Evolutionary conservation across 2,113 vertebrate genomes (phyloP), one percentile per base, ranked within the genome.

Genomic region (Apistogramma diplotaenia): DNA sequence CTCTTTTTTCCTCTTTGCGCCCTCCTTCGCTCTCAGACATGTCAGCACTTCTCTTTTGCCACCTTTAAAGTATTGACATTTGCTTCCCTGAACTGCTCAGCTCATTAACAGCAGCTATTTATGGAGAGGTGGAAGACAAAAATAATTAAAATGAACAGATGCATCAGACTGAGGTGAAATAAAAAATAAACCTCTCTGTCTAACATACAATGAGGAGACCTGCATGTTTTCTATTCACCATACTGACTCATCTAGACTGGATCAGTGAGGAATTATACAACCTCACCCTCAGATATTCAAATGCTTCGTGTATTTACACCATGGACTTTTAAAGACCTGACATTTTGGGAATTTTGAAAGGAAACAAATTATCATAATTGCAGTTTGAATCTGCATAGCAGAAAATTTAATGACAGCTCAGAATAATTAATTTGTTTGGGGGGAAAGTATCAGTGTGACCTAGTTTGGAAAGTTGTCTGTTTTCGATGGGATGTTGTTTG

Each of bases 361-460:
- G 56, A 54, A 49, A 67, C 40, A 59, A 71, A 61, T 53, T 33
- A 73, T 54, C 40, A 46, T 62, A 81, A 73, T 77, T 86, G 6
- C 13, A 9, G 21, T 67, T 72, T 62, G 46, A 81, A 78, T 78
- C 53, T 80, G 76, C 71, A 49, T 5, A 8, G 40, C 58, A 62
- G 21, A 70, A 58, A 53, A 72, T 79, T n/a, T 78, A 78, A 84
- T 58, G 81, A 74, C 81, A 81, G 15, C 60, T 57, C 46, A 82
- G 76, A 84, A 84, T 81, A 84, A 40, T 74, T 74, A 57, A 82
- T 60, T 67, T 79, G 67, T 80, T 84, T 57, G 55, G 58, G 58
- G 57, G 77, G 43, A 51, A 46, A 6, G 53, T 70, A 61, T 59
- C 11, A 6, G 12, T 27, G 8, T 81, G 89, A 87, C 86, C 84